A percentile compares a stretch with the other conserved stretches of the same genome.
phyloP scores from a whole-genome alignment of 2,888 invertebrate genomes.

The Cataglyphis altisquamis region DNA sequence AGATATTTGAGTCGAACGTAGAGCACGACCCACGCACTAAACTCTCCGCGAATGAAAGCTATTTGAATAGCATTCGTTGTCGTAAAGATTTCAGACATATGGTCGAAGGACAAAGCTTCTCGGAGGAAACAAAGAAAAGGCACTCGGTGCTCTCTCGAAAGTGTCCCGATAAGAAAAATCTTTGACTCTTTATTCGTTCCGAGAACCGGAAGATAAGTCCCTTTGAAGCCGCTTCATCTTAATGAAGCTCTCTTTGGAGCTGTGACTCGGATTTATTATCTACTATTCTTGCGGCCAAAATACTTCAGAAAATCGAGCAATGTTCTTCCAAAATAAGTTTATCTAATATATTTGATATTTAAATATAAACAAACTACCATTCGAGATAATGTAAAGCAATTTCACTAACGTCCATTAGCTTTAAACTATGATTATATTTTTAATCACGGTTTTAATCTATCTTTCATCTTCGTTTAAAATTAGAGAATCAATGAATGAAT shows the following conservation, averaged over 20 bases:
- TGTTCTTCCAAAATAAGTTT: slow-evolving; percentile 19
- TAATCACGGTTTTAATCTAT: not conserved
- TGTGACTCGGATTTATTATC: slow-evolving; percentile 12
- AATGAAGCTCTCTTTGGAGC: slow-evolving; percentile 31
- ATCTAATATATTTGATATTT: not conserved
- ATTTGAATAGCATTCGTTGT: slow-evolving; percentile 34
- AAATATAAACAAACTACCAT: slow-evolving; percentile 6
- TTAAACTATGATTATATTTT: not conserved
- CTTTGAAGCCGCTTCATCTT: slow-evolving; percentile 5
- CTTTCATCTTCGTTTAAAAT: not conserved
- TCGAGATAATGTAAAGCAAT: not conserved
- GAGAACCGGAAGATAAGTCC: slow-evolving; percentile 18
- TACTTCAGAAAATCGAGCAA: slow-evolving; percentile 2
- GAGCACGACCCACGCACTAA: slow-evolving; percentile 11
- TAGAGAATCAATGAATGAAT: not conserved
- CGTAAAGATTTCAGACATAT: slow-evolving; percentile 37
- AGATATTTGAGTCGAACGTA: slow-evolving; percentile 40
- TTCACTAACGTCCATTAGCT: not conserved
- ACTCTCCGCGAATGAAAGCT: slow-evolving; percentile 23
- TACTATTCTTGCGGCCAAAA: not conserved
- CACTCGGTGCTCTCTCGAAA: not conserved
- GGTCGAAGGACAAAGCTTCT: not conserved
- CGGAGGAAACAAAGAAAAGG: not conserved
- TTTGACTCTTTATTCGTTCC: slow-evolving; percentile 18
- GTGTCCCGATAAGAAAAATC: slow-evolving; percentile 11